A percentile compares a stretch with the other conserved stretches of the same genome.
Evolutionary conservation across 2,797 vertebrate species (phyloP).

Genomic region (Mormyrus hasselquistii): DNA sequence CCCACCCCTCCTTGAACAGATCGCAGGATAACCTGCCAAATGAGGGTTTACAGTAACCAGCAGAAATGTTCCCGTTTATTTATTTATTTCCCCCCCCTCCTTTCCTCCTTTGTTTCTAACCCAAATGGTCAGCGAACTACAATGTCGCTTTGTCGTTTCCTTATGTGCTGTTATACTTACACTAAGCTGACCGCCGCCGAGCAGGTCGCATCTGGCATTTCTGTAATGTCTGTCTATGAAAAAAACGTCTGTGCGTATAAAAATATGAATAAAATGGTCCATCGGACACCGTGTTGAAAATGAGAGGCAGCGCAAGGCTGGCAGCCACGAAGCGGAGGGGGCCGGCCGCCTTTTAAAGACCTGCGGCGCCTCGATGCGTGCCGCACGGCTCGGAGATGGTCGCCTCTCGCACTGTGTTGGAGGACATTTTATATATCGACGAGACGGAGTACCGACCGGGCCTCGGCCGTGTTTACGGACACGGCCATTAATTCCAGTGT

Average conservation of each 20-base stretch:
- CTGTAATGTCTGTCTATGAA: background rate
- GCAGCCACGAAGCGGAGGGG: background rate
- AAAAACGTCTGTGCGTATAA: background rate
- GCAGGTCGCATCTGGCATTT: background rate
- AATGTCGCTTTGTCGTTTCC: background rate
- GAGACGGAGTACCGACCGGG: constrained; percentile 14
- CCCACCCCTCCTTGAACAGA: too few relatives aligned
- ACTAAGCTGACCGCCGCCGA: background rate
- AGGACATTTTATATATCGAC: constrained; percentile 31
- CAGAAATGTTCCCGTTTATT: background rate
- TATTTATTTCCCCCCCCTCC: background rate
- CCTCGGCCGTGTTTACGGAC: background rate
- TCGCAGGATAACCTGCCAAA: background rate
- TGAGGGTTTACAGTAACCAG: background rate
- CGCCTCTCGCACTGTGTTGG: constrained; percentile 10
- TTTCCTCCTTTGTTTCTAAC: background rate
- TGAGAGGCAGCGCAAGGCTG: background rate
- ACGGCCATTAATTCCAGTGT: background rate
- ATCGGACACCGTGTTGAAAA: background rate
- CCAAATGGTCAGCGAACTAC: background rate
- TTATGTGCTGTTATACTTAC: background rate
- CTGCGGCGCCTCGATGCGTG: background rate
- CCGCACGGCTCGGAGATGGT: constrained; percentile 8
- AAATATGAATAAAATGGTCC: background rate
- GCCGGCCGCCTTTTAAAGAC: background rate